These are phyloP conservation scores for Junonia oenone DNA, from an alignment of 2,888 invertebrate genomes.

Conservation along the genomic window DNA sequence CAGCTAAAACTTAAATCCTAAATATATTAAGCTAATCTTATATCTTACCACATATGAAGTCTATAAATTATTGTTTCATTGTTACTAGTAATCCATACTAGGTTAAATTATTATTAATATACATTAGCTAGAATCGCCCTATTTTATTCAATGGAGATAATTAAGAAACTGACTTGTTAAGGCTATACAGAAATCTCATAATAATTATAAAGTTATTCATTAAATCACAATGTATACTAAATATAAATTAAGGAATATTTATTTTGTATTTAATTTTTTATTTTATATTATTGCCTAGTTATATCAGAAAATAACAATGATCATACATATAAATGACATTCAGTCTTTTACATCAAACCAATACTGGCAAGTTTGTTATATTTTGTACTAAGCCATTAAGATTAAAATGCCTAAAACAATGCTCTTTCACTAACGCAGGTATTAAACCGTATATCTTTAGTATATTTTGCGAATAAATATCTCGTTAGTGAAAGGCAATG, in stretches of 20 bases:
- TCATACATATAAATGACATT: conserved; percentile 70
- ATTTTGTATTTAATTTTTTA: conserved; percentile 8
- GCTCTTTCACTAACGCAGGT: conserved; percentile 63
- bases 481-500: conserved; percentile 60
- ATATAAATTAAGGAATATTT: conserved; percentile 26
- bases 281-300: conserved; percentile 44
- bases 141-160: background rate
- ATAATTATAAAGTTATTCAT: conserved; percentile 29
- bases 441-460: background rate
- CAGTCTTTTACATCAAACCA: conserved; percentile 78
- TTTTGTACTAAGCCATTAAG: conserved; percentile 76
- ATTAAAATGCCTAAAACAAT: conserved; percentile 50
- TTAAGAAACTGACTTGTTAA: conserved; percentile 1
- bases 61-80: conserved; percentile 40
- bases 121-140: conserved; percentile 1
- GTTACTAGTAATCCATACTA: conserved; percentile 29
- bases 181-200: conserved; percentile 18
- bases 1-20: background rate
- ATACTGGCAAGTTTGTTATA: conserved; percentile 79
- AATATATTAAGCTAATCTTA: conserved; percentile 7
- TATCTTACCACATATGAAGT: conserved; percentile 31
- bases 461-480: background rate
- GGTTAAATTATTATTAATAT: conserved; percentile 9
- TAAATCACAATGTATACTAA: conserved; percentile 29
- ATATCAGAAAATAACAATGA: conserved; percentile 62